A percentile compares a stretch with the other conserved stretches of the same genome.
Evolutionary conservation across 2,113 vertebrate species (phyloP).

Genomic region (Shinisaurus crocodilurus): DNA sequence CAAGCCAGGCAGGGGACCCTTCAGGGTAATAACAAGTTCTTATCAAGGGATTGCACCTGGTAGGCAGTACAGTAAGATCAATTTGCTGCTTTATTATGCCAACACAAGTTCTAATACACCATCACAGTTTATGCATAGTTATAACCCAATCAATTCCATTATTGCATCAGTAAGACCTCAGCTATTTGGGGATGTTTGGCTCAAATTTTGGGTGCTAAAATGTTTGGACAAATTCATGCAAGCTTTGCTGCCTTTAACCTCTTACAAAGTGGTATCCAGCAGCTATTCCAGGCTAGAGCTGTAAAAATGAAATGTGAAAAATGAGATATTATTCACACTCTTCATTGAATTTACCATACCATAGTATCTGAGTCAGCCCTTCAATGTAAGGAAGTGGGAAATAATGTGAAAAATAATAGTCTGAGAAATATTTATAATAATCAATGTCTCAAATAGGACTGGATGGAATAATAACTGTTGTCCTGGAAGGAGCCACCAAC

Average conservation of each 20-base stretch:
- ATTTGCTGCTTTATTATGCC: neutral
- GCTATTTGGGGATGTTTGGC: neutral
- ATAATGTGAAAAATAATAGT: neutral
- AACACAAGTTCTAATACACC: neutral
- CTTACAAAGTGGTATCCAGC: too few relatives aligned
- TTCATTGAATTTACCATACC: neutral
- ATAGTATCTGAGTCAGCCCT: neutral
- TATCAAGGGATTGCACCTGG: neutral
- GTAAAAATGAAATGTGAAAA: neutral
- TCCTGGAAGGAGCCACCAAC: constrained; percentile 51
- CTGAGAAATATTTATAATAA: neutral
- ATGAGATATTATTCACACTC: neutral
- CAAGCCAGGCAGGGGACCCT: neutral
- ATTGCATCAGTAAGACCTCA: neutral
- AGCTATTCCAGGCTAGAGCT: neutral
- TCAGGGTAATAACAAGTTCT: neutral
- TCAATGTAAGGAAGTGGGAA: neutral
- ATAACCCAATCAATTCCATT: neutral
- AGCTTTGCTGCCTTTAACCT: neutral
- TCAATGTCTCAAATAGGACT: constrained; percentile 60
- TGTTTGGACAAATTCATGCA: neutral
- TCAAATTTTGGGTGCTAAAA: neutral
- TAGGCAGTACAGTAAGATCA: neutral
- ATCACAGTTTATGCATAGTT: too few relatives aligned
- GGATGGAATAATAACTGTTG: constrained; percentile 72